Conservation (phyloP, 2,797 vertebrate genomes). For the Microctenopoma lineatum region DNA sequence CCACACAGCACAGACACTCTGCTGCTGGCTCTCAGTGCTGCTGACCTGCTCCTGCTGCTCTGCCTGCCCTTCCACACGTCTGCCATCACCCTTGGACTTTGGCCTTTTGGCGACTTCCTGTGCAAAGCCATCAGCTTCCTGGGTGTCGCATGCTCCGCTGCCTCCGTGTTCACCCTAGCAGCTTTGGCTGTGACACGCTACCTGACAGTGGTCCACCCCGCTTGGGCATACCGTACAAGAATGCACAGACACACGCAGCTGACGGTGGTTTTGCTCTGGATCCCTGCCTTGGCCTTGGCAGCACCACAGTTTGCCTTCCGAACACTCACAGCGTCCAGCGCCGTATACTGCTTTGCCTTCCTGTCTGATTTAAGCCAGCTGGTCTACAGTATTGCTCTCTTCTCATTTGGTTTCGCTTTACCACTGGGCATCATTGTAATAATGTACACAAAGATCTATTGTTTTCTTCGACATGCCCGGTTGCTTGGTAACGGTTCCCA, state of each 20-base stretch:
- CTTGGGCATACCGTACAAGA: conserved; percentile 75
- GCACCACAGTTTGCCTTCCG: conserved; percentile 84
- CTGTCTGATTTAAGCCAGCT: conserved; percentile 78
- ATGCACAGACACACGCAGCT: conserved; percentile 62
- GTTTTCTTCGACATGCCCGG: conserved; percentile 73
- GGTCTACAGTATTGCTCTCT: conserved; percentile 81
- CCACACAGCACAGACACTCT: conserved; percentile 81
- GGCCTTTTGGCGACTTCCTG: conserved; percentile 82
- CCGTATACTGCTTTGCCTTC: conserved; percentile 83
- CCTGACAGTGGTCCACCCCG: conserved; percentile 81
- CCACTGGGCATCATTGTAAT: conserved; percentile 80
- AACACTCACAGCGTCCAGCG: conserved; percentile 48
- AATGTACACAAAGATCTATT: conserved; percentile 84
- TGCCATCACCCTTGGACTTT: conserved; percentile 80
- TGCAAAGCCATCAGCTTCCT: conserved; percentile 86
- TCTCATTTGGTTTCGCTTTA: conserved; percentile 80
- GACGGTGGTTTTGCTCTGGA: conserved; percentile 77
- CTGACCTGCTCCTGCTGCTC: conserved; percentile 80
- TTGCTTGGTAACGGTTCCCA: conserved; percentile 67
- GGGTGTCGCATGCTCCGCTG: conserved; percentile 79
- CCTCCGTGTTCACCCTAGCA: conserved; percentile 81
- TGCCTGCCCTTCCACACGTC: conserved; percentile 85
- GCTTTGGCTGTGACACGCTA: conserved; percentile 84
- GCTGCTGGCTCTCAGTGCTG: conserved; percentile 80
- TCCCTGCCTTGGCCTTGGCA: conserved; percentile 75